These are phyloP conservation scores for Puma concolor DNA, from an alignment of 2,113 vertebrate genomes.

Conservation along the genomic window DNA sequence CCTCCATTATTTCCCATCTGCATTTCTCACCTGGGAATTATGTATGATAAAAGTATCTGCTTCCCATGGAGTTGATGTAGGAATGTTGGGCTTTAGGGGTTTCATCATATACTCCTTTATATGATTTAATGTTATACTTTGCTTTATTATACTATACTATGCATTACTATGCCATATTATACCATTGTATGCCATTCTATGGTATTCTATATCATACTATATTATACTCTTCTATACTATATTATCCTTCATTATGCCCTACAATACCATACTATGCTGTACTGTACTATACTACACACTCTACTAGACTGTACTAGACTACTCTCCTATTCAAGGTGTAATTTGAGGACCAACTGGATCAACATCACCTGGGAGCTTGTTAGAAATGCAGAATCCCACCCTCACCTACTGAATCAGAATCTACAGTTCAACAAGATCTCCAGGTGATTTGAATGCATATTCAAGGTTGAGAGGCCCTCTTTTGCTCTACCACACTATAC, in stretches of 20 bases:
- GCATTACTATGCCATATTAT: background rate
- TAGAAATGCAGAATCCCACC: background rate
- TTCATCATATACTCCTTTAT: background rate
- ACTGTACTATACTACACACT: background rate
- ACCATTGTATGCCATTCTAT: background rate
- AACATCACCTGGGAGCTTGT: background rate
- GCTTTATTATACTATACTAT: no score
- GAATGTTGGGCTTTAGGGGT: background rate
- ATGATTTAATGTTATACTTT: background rate
- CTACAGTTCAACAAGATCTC: background rate
- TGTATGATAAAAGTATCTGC: background rate
- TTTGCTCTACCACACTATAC: background rate
- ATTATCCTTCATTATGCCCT: background rate
- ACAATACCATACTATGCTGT: background rate
- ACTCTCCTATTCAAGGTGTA: background rate
- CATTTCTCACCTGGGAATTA: background rate
- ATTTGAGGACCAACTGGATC: background rate
- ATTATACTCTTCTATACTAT: background rate
- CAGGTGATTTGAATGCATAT: background rate
- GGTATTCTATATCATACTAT: background rate
- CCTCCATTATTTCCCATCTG: background rate
- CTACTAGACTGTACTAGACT: no score
- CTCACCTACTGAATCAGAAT: background rate
- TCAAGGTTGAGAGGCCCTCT: background rate
- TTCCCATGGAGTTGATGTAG: background rate